These are phyloP conservation scores for Epicauta chinensis DNA, from an alignment of 1,140 invertebrate species.

Conservation along the genomic window DNA sequence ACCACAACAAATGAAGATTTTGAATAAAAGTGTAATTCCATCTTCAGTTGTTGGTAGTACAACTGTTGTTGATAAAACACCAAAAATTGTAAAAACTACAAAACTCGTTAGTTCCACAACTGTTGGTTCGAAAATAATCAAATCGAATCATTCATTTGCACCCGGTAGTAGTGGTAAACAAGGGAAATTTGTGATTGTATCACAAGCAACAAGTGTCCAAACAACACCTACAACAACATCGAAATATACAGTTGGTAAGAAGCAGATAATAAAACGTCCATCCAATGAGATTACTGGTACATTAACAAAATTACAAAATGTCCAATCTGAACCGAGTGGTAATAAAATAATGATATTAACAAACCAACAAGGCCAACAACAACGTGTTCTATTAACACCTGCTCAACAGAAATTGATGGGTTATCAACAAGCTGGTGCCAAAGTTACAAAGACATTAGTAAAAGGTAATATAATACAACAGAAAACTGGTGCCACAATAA, in stretches of 20 bases:
- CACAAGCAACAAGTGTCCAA: constrained; percentile 42
- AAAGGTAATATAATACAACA: constrained; percentile 27
- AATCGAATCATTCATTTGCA: constrained; percentile 8
- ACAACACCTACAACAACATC: constrained; percentile 19
- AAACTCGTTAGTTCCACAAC: not conserved
- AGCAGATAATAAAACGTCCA: constrained; percentile 41
- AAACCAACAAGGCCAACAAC: constrained; percentile 51
- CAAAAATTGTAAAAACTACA: constrained; percentile 1
- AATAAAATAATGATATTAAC: constrained; percentile 55
- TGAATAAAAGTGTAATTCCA: constrained; percentile 10
- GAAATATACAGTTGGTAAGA: constrained; percentile 32
- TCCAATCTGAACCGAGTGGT: constrained; percentile 30
- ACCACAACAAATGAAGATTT: constrained; percentile 12
- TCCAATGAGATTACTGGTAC: constrained; percentile 22
- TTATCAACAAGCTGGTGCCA: constrained; percentile 44
- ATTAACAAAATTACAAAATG: constrained; percentile 34
- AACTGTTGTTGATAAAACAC: constrained; percentile 2
- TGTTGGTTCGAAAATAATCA: constrained; percentile 2
- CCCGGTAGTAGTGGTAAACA: constrained; percentile 39
- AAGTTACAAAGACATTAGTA: constrained; percentile 43
- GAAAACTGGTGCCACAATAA: too few species aligned
- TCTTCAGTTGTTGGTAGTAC: too few species aligned
- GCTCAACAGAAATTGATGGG: constrained; percentile 52
- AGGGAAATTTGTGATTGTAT: constrained; percentile 57
- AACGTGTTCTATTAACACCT: constrained; percentile 49